phyloP scores from a whole-genome alignment of 2,888 invertebrate genomes.

The Leptinotarsa haldemani region DNA sequence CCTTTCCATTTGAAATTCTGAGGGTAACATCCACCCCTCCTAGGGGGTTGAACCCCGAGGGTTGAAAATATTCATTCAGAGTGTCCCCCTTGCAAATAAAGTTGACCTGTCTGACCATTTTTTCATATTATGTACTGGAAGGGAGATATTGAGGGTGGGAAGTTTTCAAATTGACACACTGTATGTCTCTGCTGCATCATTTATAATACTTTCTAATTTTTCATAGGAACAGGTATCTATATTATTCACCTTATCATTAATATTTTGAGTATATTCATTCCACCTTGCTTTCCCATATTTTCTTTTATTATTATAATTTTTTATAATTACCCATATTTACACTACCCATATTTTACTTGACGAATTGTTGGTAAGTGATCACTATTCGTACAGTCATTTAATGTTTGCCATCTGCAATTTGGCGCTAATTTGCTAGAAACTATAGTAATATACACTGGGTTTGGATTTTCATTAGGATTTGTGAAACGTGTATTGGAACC shows the following conservation, averaged over 20 bases:
- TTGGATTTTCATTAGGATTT: constrained; percentile 6
- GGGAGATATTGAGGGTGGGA: too few relatives aligned
- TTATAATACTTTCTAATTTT: not conserved
- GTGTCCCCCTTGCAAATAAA: too few relatives aligned
- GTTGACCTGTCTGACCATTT: too few relatives aligned
- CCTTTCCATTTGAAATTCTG: too few relatives aligned
- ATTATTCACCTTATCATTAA: not conserved
- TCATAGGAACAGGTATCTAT: not conserved
- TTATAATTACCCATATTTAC: too few relatives aligned
- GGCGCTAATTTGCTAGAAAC: not conserved
- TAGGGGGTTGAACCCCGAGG: too few relatives aligned
- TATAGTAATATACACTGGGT: constrained; percentile 14
- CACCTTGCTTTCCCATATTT: constrained; percentile 3
- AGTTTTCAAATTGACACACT: too few relatives aligned
- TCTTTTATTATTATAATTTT: not conserved
- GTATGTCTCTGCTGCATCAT: not conserved
- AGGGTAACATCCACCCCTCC: too few relatives aligned
- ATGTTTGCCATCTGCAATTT: not conserved
- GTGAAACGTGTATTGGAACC: constrained; percentile 15
- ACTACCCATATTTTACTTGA: not conserved
- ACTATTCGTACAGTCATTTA: not conserved
- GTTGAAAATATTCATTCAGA: too few relatives aligned
- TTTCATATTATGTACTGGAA: too few relatives aligned
- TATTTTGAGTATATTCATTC: not conserved
- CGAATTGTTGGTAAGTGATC: not conserved